Base-by-base conservation (phyloP, 2,888 invertebrate species). In the Xiphydria camelus region DNA sequence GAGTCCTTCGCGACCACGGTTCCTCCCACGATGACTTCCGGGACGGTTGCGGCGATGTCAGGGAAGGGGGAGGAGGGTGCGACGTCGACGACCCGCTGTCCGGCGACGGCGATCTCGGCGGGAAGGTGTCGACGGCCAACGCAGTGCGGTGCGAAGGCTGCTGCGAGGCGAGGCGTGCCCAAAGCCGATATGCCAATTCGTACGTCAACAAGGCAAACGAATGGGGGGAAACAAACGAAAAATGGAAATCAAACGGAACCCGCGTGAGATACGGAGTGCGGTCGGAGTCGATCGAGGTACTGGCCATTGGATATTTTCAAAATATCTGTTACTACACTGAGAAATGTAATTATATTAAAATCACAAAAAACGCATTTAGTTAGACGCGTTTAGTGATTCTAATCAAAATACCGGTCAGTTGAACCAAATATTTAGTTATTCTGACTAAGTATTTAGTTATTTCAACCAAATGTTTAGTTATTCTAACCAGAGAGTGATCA, bases 191-290 rank as follows among this genome's bases (percentile, higher is more conserved):
- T 62, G 65, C 63, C 66, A 66, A 66, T 66, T 66, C 64, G 66
- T 61, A 64, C 64, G 63, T 68, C 65, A 69, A 69, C 64, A 66
- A 70, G 68, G 62, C 70, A 70, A 68, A 66, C 58, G 59, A 66
- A 68, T 55, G 52, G 61, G 55, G 57, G 57, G 59, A 48, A 36
- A 55, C 61, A 61, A 43, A 51, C 61, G 57, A 65, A 58, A 57
- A 51, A 49, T 40, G 43, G 36, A 53, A 44, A 44, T 29, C 29
- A 29, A 29, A 29, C 2, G 12, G 29, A n/a, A n/a, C n/a, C n/a
- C n/a, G n/a, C n/a, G n/a, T n/a, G n/a, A n/a, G n/a, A n/a, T n/a
- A n/a, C n/a, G n/a, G n/a, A n/a, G n/a, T n/a, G n/a, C n/a, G n/a
- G n/a, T n/a, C n/a, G n/a, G n/a, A n/a, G n/a, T n/a, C n/a, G n/a